Base-by-base conservation (phyloP, 2,888 invertebrate genomes). In the Papilio gigon region DNA sequence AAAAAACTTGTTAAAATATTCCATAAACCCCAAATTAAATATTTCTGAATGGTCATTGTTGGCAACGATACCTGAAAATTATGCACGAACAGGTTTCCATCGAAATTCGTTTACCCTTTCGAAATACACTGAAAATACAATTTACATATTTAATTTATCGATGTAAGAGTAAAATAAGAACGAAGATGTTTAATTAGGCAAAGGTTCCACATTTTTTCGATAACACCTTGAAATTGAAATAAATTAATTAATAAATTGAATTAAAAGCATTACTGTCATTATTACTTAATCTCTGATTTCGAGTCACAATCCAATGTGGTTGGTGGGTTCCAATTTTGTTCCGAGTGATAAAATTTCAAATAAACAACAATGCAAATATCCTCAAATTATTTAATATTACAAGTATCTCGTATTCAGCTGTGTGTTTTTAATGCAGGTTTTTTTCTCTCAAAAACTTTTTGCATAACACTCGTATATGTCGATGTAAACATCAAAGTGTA, bases 401-500 rank as follows among this genome's bases (percentile, higher is more conserved):
- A n/a, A n/a, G n/a, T n/a, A 11, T 44, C 17, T 0, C 42, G n/a
- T 12, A 37, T 42, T 2, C 17, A n/a, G n/a, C n/a, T 44, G 50
- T n/a, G n/a, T n/a, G n/a, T n/a, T n/a, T n/a, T n/a, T n/a, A n/a
- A n/a, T n/a, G n/a, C n/a, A n/a, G n/a, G n/a, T n/a, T n/a, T n/a
- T n/a, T n/a, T n/a, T n/a, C n/a, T n/a, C 6, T 27, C 25, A 53
- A 53, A 53, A 20, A 61, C 37, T 53, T 63, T 47, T 37, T 20
- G 14, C 53, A 37, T 25, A 53, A 53, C 56, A 64, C 56, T 64
- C 53, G 40, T 17, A 64, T 40, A 56, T 64, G 37, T 64, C 11
- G 50, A 50, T n/a, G 25, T 8, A 50, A 63, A 25, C 53, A 50
- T 64, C 50, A 64, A 66, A 66, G 37, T 42, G 40, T 47, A 35